These are phyloP conservation scores for Mythimna impura DNA, from an alignment of 2,888 invertebrate species.

Conservation along the genomic window DNA sequence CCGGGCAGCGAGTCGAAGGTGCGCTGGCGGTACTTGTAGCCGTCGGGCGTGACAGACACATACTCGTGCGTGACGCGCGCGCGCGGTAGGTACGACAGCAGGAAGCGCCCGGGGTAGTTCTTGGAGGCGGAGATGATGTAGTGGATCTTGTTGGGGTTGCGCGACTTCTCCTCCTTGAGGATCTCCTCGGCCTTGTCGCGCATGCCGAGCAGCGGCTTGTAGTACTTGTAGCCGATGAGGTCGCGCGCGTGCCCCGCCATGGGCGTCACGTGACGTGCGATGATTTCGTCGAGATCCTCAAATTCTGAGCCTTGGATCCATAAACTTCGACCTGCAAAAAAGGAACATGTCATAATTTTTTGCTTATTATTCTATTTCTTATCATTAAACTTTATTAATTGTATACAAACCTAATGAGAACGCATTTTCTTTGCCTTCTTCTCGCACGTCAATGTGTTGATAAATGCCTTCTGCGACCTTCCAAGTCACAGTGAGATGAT, in stretches of 20 bases:
- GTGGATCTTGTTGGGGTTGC: constrained; percentile 96
- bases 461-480: constrained; percentile 98
- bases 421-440: constrained; percentile 98
- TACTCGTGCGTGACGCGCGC: constrained; percentile 97
- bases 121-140: constrained; percentile 96
- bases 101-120: constrained; percentile 97
- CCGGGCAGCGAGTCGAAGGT: constrained; percentile 95
- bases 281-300: constrained; percentile 99
- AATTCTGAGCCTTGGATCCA: constrained; percentile 98
- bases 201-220: constrained; percentile 94
- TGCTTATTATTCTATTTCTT: no score
- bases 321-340: constrained; percentile 89
- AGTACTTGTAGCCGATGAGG: constrained; percentile 97
- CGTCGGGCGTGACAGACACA: constrained; percentile 97
- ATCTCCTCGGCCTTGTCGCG: constrained; percentile 97
- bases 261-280: constrained; percentile 98
- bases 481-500: constrained; percentile 99
- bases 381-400: not conserved
- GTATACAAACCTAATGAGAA: constrained; percentile 95
- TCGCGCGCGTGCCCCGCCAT: constrained; percentile 99
- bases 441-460: constrained; percentile 98
- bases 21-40: constrained; percentile 97
- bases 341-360: not conserved
- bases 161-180: constrained; percentile 96
- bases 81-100: constrained; percentile 97